Conservation (phyloP, 2,797 vertebrate genomes). For the Meriones psammophilus region DNA sequence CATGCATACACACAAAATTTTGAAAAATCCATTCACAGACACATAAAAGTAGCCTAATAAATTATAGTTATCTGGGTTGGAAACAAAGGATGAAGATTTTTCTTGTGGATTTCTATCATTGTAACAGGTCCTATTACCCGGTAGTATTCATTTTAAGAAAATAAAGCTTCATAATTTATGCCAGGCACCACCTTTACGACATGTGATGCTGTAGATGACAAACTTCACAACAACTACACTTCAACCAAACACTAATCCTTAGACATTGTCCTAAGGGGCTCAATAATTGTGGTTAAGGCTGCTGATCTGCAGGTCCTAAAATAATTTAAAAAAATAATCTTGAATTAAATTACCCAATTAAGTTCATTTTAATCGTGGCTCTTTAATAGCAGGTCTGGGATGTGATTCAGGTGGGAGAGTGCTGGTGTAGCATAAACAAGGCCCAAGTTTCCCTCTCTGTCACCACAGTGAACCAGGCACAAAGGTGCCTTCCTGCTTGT, state of each 20-base stretch:
- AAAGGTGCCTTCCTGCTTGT: neutral
- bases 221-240: neutral
- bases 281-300: neutral
- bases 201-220: neutral
- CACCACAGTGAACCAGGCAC: neutral
- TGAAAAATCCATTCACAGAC: neutral
- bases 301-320: neutral
- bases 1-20: neutral
- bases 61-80: neutral
- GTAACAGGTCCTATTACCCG: neutral
- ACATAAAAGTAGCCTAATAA: neutral
- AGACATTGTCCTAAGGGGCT: neutral
- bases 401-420: neutral
- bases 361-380: neutral
- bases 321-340: neutral
- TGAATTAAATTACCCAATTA: neutral
- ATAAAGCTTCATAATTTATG: neutral
- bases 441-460: neutral
- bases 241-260: neutral
- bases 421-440: neutral
- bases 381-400: neutral
- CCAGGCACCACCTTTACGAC: neutral
- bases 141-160: constrained; percentile 41
- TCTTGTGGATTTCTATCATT: neutral
- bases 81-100: constrained; percentile 13